Percentiles rank a stretch among this genome's conserved stretches.
Evolutionary conservation across 2,113 vertebrate genomes (phyloP).

Genomic region (Bothrops jararaca): DNA sequence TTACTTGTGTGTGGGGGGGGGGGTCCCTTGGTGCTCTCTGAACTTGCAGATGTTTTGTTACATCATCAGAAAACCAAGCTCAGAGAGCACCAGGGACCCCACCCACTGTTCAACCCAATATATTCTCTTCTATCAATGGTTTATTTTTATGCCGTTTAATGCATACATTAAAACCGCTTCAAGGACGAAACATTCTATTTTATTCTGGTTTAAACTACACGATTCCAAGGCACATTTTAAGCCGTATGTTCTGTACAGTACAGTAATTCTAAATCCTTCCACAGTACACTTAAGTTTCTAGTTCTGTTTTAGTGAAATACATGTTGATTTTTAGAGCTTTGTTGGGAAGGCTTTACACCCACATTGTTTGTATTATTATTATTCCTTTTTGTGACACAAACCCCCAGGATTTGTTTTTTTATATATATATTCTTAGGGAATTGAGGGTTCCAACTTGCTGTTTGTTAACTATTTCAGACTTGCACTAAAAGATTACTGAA

Average conservation of each 20-base stretch:
- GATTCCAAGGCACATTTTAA: not conserved
- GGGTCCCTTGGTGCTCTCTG: not conserved
- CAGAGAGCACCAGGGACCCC: not conserved
- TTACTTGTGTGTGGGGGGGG: not conserved
- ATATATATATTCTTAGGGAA: not conserved
- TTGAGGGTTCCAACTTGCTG: not conserved
- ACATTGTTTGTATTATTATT: not conserved
- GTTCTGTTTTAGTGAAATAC: not conserved
- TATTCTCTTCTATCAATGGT: no score
- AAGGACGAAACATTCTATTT: no score
- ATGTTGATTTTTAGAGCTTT: not conserved
- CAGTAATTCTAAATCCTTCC: not conserved
- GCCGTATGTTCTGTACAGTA: not conserved
- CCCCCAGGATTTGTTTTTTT: not conserved
- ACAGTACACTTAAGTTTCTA: not conserved
- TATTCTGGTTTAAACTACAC: not conserved
- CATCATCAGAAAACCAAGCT: not conserved
- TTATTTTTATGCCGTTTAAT: no score
- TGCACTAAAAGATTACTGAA: not conserved
- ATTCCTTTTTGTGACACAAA: not conserved
- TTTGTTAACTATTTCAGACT: not conserved
- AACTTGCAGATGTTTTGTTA: not conserved
- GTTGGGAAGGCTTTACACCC: not conserved
- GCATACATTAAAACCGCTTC: no score
- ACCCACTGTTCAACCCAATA: not conserved